Evolutionary conservation across 2,888 invertebrate genomes (phyloP), one percentile per base, ranked within the genome.

Genomic region (Phaonia tiefii): DNA sequence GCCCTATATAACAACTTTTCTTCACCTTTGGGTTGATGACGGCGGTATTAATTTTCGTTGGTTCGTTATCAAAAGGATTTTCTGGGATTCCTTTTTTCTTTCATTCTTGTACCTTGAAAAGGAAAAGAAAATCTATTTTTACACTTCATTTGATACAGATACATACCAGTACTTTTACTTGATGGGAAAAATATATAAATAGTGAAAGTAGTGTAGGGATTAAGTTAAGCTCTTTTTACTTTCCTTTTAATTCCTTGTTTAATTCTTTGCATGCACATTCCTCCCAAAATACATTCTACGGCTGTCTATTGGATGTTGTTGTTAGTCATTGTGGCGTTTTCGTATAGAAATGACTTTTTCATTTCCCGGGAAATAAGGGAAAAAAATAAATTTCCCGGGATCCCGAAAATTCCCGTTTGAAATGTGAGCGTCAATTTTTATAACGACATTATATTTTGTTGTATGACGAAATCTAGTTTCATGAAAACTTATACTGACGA

Each of bases 131-230:
- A 77, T 70, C 73, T 80, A 80, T 73, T 73, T 80, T 80, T 60
- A 66, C 51, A 74, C 80, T 80, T 80, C 77, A 80, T 71, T 80
- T 80, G 71, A 25, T 67, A 7, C 31, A 70, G 26, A 79, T 39
- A 63, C 39, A 74, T n/a, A 67, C 26, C 49, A 20, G 44, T 10
- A n/a, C n/a, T n/a, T n/a, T n/a, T n/a, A n/a, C n/a, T n/a, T n/a
- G n/a, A n/a, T n/a, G n/a, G n/a, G n/a, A n/a, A n/a, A n/a, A n/a
- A n/a, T n/a, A n/a, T 31, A 31, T 13, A 56, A 5, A 56, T 60
- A 22, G 13, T 11, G 42, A 11, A 31, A 60, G 17, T 13, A 44
- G 22, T 3, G 31, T 31, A 31, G 31, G 10, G 17, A 54, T 44
- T 37, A 80, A 75, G 60, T 75, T 69, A 72, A 77, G 60, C 58